A percentile compares a stretch with the other conserved stretches of the same genome.
Conservation (phyloP, 2,888 invertebrate species). For the Plebejus melissa region DNA sequence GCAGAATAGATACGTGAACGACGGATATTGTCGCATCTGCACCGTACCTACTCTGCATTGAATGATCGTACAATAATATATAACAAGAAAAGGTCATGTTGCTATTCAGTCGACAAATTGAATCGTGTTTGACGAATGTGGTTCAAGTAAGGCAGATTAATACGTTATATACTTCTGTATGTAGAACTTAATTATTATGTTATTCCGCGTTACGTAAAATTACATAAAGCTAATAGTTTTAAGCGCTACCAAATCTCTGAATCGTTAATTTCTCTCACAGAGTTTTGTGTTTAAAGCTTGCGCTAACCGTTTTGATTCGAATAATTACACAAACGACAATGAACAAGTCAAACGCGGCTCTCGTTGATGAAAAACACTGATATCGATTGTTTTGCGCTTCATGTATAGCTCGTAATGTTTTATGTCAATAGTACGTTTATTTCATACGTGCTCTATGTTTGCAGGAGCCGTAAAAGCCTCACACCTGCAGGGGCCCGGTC, state of each 20-base stretch:
- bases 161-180: neutral
- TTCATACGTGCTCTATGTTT: constrained; percentile 35
- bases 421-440: neutral
- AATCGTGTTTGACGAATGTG: constrained; percentile 12
- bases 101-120: constrained; percentile 17
- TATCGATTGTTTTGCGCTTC: neutral
- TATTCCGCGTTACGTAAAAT: too few species aligned
- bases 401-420: neutral
- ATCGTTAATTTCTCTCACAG: too few species aligned
- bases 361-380: neutral
- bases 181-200: neutral
- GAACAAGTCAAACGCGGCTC: neutral
- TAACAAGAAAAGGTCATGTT: constrained; percentile 15
- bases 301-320: too few species aligned
- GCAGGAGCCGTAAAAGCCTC: constrained; percentile 67
- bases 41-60: neutral
- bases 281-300: too few species aligned
- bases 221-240: too few species aligned
- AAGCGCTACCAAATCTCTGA: too few species aligned
- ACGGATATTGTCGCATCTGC: constrained; percentile 2
- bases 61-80: neutral
- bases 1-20: constrained; percentile 6
- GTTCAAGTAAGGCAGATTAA: constrained; percentile 4
- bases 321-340: neutral
- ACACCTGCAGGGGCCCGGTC: constrained; percentile 38